Evolutionary conservation across 2,797 vertebrate species (phyloP).

Genomic region (Euphonia xanthogaster): DNA sequence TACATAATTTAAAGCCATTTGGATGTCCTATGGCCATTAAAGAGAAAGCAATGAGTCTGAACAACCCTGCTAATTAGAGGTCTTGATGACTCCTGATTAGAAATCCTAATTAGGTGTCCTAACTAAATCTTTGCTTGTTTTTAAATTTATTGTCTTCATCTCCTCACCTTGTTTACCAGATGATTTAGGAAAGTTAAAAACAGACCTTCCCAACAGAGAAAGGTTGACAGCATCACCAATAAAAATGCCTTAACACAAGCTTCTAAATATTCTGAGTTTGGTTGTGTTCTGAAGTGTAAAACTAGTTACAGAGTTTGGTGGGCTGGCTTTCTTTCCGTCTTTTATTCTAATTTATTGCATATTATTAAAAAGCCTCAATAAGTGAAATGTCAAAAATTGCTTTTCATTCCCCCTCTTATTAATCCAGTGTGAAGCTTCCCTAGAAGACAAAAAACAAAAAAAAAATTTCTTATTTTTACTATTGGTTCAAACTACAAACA

Average conservation of each 20-base stretch:
- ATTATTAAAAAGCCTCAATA: not conserved
- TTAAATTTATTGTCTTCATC: constrained; percentile 62
- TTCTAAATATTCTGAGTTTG: not conserved
- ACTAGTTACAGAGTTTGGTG: not conserved
- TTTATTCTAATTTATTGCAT: not conserved
- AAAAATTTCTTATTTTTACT: not conserved
- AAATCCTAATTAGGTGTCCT: constrained; percentile 74
- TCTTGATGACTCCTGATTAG: constrained; percentile 75
- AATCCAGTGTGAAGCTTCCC: not conserved
- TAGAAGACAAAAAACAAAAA: not conserved
- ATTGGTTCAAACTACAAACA: not conserved
- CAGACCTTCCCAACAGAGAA: not conserved
- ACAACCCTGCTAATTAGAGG: constrained; percentile 74
- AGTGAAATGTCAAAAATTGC: not conserved
- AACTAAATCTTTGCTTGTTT: constrained; percentile 68
- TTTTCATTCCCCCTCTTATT: not conserved
- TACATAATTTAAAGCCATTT: constrained; percentile 77
- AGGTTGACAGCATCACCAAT: not conserved
- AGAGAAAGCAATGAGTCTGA: constrained; percentile 73
- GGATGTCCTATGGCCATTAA: constrained; percentile 75
- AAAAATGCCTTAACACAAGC: not conserved
- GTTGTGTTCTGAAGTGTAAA: not conserved
- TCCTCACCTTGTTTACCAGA: constrained; percentile 35
- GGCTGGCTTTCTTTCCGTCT: not conserved
- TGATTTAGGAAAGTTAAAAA: constrained; percentile 41